Percentiles rank a stretch among this genome's conserved stretches.
Evolutionary conservation across 2,888 invertebrate genomes (phyloP).

Genomic region (Stomorhina lunata): DNA sequence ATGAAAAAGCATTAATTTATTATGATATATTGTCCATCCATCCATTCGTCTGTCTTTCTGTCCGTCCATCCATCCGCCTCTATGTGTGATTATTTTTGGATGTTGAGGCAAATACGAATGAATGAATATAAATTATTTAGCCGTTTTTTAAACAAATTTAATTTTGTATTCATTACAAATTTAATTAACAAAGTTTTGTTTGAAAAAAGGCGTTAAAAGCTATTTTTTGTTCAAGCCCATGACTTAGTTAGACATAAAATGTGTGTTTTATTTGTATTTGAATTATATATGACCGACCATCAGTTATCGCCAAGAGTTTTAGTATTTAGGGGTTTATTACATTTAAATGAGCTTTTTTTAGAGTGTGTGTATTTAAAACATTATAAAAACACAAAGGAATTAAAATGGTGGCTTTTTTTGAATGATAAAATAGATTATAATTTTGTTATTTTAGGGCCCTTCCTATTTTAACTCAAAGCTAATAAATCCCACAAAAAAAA

Average conservation of each 20-base stretch:
- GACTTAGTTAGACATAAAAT: background rate
- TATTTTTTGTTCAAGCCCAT: background rate
- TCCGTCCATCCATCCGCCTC: too few species aligned
- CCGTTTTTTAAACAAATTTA: background rate
- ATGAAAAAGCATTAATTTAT: constrained; percentile 62
- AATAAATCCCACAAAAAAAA: constrained; percentile 15
- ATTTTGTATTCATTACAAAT: constrained; percentile 30
- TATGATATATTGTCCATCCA: too few species aligned
- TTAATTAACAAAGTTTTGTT: constrained; percentile 32
- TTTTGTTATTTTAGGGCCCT: background rate
- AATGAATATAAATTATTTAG: background rate
- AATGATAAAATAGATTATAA: background rate
- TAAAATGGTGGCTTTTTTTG: constrained; percentile 30
- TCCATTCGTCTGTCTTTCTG: too few species aligned
- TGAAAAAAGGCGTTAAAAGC: constrained; percentile 25
- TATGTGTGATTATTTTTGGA: constrained; percentile 53
- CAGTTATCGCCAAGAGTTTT: background rate
- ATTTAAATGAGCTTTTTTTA: background rate
- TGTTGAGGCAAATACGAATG: background rate
- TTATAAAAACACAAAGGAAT: constrained; percentile 18
- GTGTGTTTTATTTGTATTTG: background rate
- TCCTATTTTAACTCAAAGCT: background rate
- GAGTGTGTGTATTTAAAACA: constrained; percentile 12
- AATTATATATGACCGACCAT: background rate
- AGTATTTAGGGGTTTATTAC: too few species aligned